Conservation (phyloP, 2,113 vertebrate species). For the Pitta sordida region DNA sequence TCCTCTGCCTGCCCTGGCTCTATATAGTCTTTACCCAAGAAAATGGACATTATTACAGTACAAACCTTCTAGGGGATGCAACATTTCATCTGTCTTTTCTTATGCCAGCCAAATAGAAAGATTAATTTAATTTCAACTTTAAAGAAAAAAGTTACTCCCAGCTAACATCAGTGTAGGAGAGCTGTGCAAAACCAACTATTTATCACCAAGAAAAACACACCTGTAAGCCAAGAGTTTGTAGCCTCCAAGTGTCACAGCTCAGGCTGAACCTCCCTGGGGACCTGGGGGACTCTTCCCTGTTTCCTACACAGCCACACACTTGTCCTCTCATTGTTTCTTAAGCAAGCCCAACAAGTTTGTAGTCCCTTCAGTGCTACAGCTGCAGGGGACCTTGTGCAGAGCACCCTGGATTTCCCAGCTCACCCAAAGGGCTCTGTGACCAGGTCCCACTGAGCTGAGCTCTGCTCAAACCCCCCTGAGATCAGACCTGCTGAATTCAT, state of each 20-base stretch:
- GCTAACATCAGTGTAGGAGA: neutral
- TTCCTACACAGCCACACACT: too few relatives aligned
- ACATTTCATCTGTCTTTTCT: neutral
- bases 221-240: neutral
- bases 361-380: neutral
- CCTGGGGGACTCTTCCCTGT: accelerated
- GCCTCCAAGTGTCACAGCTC: neutral
- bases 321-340: neutral
- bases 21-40: neutral
- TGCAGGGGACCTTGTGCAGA: neutral
- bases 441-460: neutral
- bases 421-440: neutral
- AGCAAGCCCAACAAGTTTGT: neutral
- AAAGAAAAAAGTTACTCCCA: neutral
- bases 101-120: neutral
- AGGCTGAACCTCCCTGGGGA: neutral
- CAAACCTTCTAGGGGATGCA: neutral
- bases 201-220: neutral
- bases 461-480: accelerated
- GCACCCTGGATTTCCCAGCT: neutral
- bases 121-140: neutral
- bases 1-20: neutral
- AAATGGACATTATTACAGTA: neutral
- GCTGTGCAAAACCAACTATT: neutral
- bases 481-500: neutral